Percentiles rank a stretch among this genome's conserved stretches.
Conservation (phyloP, 30 jellyfish, hydroid and myxozoan species). For the Aurelia sp. region DNA sequence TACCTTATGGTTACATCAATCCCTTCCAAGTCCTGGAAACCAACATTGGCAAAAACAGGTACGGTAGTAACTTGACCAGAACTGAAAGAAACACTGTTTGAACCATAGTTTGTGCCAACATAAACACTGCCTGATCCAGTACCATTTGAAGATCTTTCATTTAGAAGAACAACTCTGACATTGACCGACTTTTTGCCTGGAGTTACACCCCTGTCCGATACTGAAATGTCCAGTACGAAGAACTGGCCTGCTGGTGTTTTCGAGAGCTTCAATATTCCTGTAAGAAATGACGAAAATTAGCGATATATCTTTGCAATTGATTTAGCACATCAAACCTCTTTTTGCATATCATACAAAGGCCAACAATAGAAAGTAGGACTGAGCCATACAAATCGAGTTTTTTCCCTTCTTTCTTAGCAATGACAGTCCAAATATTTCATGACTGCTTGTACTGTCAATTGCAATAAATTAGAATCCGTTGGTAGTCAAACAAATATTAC, state of each 20-base stretch:
- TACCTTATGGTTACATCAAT: constrained; percentile 64
- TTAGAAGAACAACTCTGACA: constrained; percentile 43
- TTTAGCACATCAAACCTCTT: too few species aligned
- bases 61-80: constrained; percentile 61
- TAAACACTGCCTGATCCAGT: constrained; percentile 73
- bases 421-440: too few species aligned
- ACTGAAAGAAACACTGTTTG: constrained; percentile 39
- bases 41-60: constrained; percentile 84
- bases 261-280: constrained; percentile 54
- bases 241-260: constrained; percentile 47
- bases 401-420: too few species aligned
- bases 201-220: constrained; percentile 40
- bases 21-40: constrained; percentile 79
- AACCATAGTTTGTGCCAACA: constrained; percentile 65
- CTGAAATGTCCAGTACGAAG: constrained; percentile 59
- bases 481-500: too few species aligned
- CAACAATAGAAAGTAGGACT: too few species aligned
- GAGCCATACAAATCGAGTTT: too few species aligned
- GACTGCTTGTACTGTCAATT: too few species aligned
- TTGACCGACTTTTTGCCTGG: constrained; percentile 50
- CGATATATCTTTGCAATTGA: too few species aligned
- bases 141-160: constrained; percentile 39
- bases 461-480: too few species aligned
- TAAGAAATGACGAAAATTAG: not conserved
- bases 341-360: too few species aligned